A percentile compares a stretch with the other conserved stretches of the same genome.
Evolutionary conservation across 2,888 invertebrate genomes (phyloP).

Genomic region (Brachyptera putata): DNA sequence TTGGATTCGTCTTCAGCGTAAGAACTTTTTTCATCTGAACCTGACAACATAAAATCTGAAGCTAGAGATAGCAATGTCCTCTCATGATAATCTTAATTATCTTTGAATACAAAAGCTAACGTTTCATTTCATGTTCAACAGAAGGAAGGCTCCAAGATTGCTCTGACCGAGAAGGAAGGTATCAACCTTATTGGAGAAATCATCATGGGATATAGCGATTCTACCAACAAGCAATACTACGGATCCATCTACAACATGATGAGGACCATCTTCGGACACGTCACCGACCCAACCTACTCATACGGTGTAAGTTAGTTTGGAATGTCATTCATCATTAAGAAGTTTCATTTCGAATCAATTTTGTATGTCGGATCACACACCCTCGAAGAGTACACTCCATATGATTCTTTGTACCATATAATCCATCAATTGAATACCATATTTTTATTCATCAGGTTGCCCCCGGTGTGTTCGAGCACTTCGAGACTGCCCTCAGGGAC

Average conservation of each 20-base stretch:
- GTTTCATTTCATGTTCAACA: too few species aligned
- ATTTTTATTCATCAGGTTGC: conserved; percentile 48
- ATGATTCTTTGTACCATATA: conserved; percentile 43
- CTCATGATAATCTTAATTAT: too few species aligned
- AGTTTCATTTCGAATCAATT: neutral
- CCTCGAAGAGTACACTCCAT: conserved; percentile 16
- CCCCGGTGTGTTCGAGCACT: conserved; percentile 59
- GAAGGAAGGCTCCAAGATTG: conserved; percentile 25
- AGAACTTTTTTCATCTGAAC: conserved; percentile 16
- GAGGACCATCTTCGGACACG: conserved; percentile 35
- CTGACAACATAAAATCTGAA: too few species aligned
- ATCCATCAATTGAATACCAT: too few species aligned
- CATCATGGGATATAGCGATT: conserved; percentile 29
- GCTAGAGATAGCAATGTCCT: too few species aligned
- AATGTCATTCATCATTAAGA: neutral
- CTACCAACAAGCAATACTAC: conserved; percentile 35
- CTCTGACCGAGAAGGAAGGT: conserved; percentile 32
- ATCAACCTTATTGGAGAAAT: conserved; percentile 33
- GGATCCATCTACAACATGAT: conserved; percentile 37
- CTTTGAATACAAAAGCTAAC: too few species aligned
- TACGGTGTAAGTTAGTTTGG: conserved; percentile 35
- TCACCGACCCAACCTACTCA: conserved; percentile 38
- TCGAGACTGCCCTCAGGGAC: conserved; percentile 64
- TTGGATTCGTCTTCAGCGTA: conserved; percentile 45
- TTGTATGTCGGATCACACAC: neutral